phyloP scores from a whole-genome alignment of 1,140 invertebrate genomes.

The Vanessa atalanta region DNA sequence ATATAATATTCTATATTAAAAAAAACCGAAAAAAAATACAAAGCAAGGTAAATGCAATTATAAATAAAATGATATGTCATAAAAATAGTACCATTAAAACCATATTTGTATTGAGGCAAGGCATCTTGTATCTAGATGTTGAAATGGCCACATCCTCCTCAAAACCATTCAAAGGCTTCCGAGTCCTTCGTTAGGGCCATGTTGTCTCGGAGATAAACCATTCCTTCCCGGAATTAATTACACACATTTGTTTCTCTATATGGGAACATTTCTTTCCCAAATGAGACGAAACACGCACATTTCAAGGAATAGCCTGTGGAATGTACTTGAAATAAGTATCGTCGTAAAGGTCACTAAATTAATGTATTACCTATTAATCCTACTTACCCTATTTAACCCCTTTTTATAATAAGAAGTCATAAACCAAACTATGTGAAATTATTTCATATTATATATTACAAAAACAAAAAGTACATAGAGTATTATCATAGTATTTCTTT shows the following conservation, averaged over 20 bases:
- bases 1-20: too few relatives aligned
- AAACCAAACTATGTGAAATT: too few relatives aligned
- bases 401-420: too few relatives aligned
- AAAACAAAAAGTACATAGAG: too few relatives aligned
- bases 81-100: not conserved
- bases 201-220: slow-evolving; percentile 23
- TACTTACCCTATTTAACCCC: too few relatives aligned
- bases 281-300: slow-evolving; percentile 40
- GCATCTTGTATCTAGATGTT: not conserved
- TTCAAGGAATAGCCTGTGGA: slow-evolving; percentile 11
- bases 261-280: slow-evolving; percentile 35
- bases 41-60: too few relatives aligned
- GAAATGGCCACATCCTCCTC: not conserved
- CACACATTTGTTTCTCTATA: slow-evolving; percentile 40
- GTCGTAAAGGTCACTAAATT: not conserved
- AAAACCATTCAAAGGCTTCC: not conserved
- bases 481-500: too few relatives aligned
- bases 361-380: too few relatives aligned
- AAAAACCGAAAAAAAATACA: too few relatives aligned
- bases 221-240: slow-evolving; percentile 38
- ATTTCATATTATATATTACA: too few relatives aligned
- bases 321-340: slow-evolving; percentile 2
- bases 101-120: not conserved
- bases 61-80: too few relatives aligned
- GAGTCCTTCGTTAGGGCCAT: slow-evolving; percentile 5